Evolutionary conservation across 1,140 invertebrate genomes (phyloP).

Genomic region (Solenopsis fugax): DNA sequence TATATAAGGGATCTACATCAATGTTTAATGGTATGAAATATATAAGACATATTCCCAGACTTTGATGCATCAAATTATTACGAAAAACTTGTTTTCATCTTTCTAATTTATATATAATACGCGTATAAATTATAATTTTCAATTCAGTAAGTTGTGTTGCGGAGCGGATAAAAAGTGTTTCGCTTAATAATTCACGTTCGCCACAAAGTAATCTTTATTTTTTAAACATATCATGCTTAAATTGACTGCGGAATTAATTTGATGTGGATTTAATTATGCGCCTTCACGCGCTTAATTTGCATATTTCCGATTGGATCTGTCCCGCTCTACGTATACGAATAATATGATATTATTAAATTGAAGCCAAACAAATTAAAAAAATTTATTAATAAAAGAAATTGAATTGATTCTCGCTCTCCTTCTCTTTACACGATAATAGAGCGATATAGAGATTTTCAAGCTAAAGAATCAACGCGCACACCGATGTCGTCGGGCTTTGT

Average conservation of each 20-base stretch:
- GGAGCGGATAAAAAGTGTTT: background rate
- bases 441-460: background rate
- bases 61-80: constrained; percentile 7
- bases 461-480: background rate
- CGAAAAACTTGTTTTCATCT: background rate
- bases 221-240: constrained; percentile 4
- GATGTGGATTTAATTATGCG: constrained; percentile 17
- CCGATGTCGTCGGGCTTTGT: background rate
- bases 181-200: background rate
- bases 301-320: constrained; percentile 29
- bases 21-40: background rate
- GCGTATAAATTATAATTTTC: background rate
- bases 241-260: background rate
- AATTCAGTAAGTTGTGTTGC: background rate
- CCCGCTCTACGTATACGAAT: background rate
- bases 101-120: constrained; percentile 1
- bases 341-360: constrained; percentile 6
- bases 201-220: background rate
- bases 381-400: background rate
- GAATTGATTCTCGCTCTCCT: background rate
- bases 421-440: background rate
- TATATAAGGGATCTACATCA: constrained; percentile 1
- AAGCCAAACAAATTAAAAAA: constrained; percentile 5
- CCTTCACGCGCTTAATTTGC: constrained; percentile 31
- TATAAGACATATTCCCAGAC: background rate